Conservation (phyloP, 2,113 vertebrate genomes). For the Trichechus manatus region DNA sequence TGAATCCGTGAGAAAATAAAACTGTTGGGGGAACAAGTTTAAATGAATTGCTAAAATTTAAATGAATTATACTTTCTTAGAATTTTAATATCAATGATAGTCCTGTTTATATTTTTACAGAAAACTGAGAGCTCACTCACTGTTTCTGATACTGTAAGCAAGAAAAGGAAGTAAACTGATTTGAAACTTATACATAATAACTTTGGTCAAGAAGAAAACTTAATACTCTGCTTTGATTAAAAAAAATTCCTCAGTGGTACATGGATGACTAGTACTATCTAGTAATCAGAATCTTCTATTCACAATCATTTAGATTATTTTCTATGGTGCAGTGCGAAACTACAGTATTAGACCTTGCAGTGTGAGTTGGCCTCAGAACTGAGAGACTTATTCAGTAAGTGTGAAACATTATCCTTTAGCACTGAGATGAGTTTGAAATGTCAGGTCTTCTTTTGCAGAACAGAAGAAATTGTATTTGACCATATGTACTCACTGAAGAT, state of each 20-base stretch:
- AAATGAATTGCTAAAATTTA: slow-evolving; percentile 39
- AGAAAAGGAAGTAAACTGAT: slow-evolving; percentile 7
- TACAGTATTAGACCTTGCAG: not conserved
- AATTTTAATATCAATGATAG: not conserved
- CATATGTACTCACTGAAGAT: not conserved
- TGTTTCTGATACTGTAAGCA: slow-evolving; percentile 64
- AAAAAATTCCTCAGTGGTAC: not conserved
- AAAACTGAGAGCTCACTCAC: slow-evolving; percentile 33
- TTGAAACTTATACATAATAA: slow-evolving; percentile 37
- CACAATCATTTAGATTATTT: slow-evolving; percentile 22
- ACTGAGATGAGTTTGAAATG: slow-evolving; percentile 70
- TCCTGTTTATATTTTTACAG: not conserved
- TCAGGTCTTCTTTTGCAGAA: slow-evolving; percentile 73
- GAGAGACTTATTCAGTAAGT: slow-evolving; percentile 40
- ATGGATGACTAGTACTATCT: not conserved
- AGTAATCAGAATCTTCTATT: not conserved
- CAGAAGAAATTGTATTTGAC: slow-evolving; percentile 69
- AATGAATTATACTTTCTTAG: not conserved
- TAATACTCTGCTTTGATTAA: not conserved
- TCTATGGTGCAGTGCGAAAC: slow-evolving; percentile 21
- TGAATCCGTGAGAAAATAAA: slow-evolving; percentile 49
- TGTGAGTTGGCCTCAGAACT: not conserved
- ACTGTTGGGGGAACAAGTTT: not conserved
- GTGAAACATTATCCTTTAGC: not conserved
- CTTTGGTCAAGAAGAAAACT: slow-evolving; percentile 19